Base-by-base conservation (phyloP, 2,888 invertebrate species). In the Mythimna lalbum region DNA sequence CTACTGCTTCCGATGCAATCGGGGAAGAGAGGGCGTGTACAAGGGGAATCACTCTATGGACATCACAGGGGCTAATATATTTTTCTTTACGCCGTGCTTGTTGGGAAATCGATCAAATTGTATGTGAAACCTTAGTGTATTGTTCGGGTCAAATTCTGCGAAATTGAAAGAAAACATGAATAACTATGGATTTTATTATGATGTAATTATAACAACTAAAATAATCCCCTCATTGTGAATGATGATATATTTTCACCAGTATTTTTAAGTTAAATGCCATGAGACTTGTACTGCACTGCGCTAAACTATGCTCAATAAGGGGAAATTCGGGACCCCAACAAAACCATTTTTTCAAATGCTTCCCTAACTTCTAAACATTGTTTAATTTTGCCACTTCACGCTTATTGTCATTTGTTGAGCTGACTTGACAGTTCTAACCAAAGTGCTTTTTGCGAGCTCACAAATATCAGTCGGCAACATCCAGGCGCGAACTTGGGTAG, bases 1-100 rank as follows among this genome's bases (percentile, higher is more conserved):
- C 91, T 94, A 94, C 91, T 90, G 94, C 95, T 95, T 95, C 95
- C 90, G 89, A 92, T 90, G 91, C 90, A 88, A 90, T 91, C 87
- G 83, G 75, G 87, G 85, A 87, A 83, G 83, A 90, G 90, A 90
- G 92, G 92, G 92, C 89, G 91, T 89, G 80, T 72, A 61, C 67
- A 56, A 66, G 76, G 80, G 84, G 83, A 66, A 31, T 73, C 68
- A 69, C 43, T 73, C 69, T 76, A 83, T 89, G 86, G 87, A 88
- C 90, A 88, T 88, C 88, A 89, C 87, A 80, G 81, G 84, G 86
- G 88, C 91, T 90, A 91, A 92, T 93, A 87, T 88, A 90, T 90
- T 90, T 92, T 92, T 91, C 87, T 91, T 90, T 88, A 81, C 86
- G 82, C 83, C 86, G 90, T 93, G 90, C 93, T 91, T 90, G 89